A percentile compares a stretch with the other conserved stretches of the same genome.
phyloP scores from a whole-genome alignment of 2,797 vertebrate genomes.

The Chaunax sp. region DNA sequence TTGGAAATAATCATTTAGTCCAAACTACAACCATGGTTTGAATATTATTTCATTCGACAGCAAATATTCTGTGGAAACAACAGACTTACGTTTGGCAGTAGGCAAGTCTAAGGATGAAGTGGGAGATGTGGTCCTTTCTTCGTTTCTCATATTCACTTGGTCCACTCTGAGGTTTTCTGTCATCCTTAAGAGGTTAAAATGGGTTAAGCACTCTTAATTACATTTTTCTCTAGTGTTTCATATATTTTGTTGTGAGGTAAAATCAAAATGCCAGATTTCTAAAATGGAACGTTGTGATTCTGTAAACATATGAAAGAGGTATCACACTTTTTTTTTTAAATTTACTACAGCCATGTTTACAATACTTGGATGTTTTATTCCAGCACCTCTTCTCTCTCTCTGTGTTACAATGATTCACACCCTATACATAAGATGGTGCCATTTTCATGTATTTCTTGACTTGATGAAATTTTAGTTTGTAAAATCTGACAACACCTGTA shows the following conservation, averaged over 20 bases:
- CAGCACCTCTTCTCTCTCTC: no score
- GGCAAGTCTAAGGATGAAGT: slow-evolving; percentile 97
- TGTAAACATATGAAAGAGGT: no score
- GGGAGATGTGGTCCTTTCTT: slow-evolving; percentile 95
- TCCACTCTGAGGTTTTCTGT: slow-evolving; percentile 63
- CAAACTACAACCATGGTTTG: no score
- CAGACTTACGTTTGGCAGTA: slow-evolving; percentile 95
- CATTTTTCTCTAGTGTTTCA: neutral
- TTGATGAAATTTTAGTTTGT: neutral
- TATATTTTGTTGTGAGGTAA: neutral
- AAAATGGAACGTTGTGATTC: no score
- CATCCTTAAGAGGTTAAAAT: slow-evolving; percentile 63
- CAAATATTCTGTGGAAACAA: neutral
- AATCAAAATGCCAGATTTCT: neutral
- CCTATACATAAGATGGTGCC: no score
- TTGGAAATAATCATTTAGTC: slow-evolving; percentile 2
- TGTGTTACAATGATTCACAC: no score
- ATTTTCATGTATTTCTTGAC: no score
- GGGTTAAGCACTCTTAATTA: neutral
- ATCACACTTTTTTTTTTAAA: no score
- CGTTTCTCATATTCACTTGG: slow-evolving; percentile 86
- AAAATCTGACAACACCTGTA: neutral
- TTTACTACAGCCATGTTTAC: no score
- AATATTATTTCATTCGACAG: neutral
- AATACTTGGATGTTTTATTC: no score